A percentile compares a stretch with the other conserved stretches of the same genome.
Evolutionary conservation across 2,888 invertebrate species (phyloP).

Genomic region (Cephus runcator): DNA sequence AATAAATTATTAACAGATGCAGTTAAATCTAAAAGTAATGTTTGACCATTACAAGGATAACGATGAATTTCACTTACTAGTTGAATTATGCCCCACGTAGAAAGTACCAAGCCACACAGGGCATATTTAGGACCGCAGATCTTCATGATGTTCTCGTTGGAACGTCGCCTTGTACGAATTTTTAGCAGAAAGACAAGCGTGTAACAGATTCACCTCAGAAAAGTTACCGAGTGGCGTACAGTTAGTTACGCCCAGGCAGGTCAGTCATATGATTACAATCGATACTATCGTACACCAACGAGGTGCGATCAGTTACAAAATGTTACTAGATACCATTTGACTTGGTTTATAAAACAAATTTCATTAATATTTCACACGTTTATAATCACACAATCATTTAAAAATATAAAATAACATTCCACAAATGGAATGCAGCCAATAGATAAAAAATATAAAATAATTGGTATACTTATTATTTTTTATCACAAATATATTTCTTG

Average conservation of each 20-base stretch:
- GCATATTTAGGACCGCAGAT: conserved; percentile 94
- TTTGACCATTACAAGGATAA: background rate
- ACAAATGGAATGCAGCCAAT: background rate
- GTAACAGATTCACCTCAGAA: background rate
- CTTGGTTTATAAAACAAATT: background rate
- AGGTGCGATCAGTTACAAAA: background rate
- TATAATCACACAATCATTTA: background rate
- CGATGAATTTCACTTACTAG: conserved; percentile 75
- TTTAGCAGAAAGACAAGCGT: background rate
- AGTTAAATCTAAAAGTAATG: background rate
- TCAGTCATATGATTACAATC: conserved; percentile 25
- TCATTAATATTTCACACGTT: background rate
- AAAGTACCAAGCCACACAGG: conserved; percentile 89
- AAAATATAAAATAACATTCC: background rate
- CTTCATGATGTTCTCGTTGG: conserved; percentile 69
- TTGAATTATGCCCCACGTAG: conserved; percentile 95
- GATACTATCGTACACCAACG: background rate
- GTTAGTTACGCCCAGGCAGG: conserved; percentile 24
- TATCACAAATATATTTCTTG: background rate
- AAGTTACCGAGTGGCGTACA: background rate
- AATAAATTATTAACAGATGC: background rate
- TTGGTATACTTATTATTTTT: background rate
- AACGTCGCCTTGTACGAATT: background rate
- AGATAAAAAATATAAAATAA: background rate
- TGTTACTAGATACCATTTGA: background rate